These are phyloP conservation scores for Caenorhabditis angaria DNA, from an alignment of 2,888 invertebrate species.

Conservation along the genomic window DNA sequence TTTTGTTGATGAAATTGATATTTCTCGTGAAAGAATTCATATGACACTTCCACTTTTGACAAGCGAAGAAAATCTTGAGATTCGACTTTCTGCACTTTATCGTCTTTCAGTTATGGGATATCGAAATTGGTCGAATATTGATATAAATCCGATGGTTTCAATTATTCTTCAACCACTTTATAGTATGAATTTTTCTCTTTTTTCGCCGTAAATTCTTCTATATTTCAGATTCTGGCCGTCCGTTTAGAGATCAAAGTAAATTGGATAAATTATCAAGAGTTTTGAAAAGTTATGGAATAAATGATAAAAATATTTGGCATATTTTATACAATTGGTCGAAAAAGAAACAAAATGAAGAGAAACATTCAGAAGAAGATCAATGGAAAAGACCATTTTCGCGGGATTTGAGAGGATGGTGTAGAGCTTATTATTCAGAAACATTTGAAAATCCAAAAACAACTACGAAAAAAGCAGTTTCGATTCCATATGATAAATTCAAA, in stretches of 20 bases:
- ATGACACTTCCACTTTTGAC: constrained; percentile 55
- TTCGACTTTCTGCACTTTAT: constrained; percentile 48
- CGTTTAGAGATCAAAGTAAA: constrained; percentile 18
- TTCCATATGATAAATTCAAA: constrained; percentile 41
- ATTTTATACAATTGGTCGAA: constrained; percentile 44
- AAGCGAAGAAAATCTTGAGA: constrained; percentile 35
- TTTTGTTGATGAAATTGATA: constrained; percentile 58
- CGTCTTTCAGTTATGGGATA: constrained; percentile 50
- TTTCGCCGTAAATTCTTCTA: background rate
- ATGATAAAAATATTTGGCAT: constrained; percentile 42
- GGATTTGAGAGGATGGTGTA: constrained; percentile 45
- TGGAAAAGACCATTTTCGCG: constrained; percentile 21
- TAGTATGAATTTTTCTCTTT: constrained; percentile 23
- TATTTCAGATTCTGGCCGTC: constrained; percentile 26
- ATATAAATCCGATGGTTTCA: constrained; percentile 25
- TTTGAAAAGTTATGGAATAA: constrained; percentile 47
- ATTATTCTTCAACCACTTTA: constrained; percentile 49
- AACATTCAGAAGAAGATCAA: constrained; percentile 13
- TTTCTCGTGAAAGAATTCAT: constrained; percentile 51
- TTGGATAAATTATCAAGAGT: constrained; percentile 35
- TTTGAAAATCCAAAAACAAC: constrained; percentile 28
- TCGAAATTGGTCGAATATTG: constrained; percentile 43
- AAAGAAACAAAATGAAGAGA: constrained; percentile 20
- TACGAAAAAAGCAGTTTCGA: constrained; percentile 3
- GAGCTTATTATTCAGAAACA: constrained; percentile 35